Evolutionary conservation across 2,888 invertebrate genomes (phyloP).

Genomic region (Boloria euphrosyne): DNA sequence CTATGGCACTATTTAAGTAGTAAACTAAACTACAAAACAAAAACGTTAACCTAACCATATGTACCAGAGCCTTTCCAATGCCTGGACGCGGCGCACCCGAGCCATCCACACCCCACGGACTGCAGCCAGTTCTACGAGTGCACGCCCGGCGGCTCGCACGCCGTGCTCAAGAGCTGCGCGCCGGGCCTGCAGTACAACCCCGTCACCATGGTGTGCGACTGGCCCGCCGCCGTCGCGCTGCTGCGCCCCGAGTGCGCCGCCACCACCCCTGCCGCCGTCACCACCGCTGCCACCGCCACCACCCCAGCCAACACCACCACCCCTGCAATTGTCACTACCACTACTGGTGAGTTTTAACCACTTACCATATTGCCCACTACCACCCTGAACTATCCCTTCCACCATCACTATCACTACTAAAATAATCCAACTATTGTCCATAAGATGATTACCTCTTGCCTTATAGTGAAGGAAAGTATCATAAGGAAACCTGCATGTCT

Average conservation of each 20-base stretch:
- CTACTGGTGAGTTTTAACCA: not conserved
- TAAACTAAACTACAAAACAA: too few species aligned
- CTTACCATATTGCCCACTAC: too few species aligned
- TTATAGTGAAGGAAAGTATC: too few species aligned
- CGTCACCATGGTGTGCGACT: constrained; percentile 83
- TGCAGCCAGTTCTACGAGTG: constrained; percentile 89
- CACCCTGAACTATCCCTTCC: too few species aligned
- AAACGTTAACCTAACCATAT: not conserved
- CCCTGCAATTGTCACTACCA: not conserved
- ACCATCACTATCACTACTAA: too few species aligned
- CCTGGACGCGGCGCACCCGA: constrained; percentile 77
- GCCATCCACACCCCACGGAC: constrained; percentile 84
- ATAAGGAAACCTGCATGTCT: too few species aligned
- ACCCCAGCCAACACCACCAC: constrained; percentile 25
- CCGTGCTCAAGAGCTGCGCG: constrained; percentile 86
- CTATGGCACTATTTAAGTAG: too few species aligned
- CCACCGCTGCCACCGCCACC: constrained; percentile 31
- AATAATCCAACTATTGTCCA: too few species aligned
- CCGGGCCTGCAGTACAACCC: constrained; percentile 86
- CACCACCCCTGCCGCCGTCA: constrained; percentile 29
- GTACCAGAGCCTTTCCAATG: constrained; percentile 57
- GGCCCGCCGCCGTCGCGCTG: constrained; percentile 80
- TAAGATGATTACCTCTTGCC: too few species aligned
- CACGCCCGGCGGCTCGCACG: constrained; percentile 63
- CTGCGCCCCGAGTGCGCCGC: constrained; percentile 83